phyloP scores from a whole-genome alignment of 2,113 vertebrate genomes.

The Phaethon lepturus region DNA sequence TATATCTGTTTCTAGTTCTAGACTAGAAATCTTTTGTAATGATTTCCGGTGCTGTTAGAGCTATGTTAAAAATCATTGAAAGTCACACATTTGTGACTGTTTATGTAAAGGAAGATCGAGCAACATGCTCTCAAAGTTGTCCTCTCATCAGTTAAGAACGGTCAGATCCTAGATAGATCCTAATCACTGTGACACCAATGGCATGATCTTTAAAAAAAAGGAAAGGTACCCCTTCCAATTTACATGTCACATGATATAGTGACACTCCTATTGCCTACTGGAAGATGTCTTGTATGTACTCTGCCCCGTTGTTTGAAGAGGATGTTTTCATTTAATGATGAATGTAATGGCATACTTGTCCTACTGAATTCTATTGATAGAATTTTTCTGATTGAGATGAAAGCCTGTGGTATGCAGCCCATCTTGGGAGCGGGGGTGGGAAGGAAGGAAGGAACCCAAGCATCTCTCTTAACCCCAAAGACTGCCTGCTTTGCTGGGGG shows the following conservation, averaged over 20 bases:
- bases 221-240: background rate
- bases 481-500: background rate
- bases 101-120: background rate
- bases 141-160: background rate
- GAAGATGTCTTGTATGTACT: background rate
- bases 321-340: background rate
- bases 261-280: background rate
- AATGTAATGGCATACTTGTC: background rate
- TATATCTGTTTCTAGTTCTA: background rate
- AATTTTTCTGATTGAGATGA: background rate
- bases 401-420: background rate
- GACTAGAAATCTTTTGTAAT: background rate
- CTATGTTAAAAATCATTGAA: background rate
- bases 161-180: background rate
- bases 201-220: background rate
- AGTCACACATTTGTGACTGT: background rate
- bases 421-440: rapidly evolving
- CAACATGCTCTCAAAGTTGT: background rate
- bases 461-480: background rate
- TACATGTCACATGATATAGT: background rate
- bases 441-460: background rate
- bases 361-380: background rate
- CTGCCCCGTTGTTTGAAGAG: background rate
- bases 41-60: background rate
- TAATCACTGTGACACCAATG: background rate